Conservation (phyloP, 1,140 invertebrate species). For the Stegodyphus mimosarum region DNA sequence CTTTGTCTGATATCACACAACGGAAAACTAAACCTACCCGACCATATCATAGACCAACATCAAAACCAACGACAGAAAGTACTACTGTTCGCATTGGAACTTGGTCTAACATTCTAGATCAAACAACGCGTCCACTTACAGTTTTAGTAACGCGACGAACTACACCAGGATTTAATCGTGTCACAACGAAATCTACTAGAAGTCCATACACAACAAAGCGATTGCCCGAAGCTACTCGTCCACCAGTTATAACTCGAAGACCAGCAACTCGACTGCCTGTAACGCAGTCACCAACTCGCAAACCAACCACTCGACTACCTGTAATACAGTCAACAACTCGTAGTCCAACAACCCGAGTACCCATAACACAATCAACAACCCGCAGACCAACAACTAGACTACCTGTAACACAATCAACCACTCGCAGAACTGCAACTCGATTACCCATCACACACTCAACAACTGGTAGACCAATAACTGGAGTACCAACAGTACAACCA, state of each 20-base stretch:
- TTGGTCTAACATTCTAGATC: conserved; percentile 46
- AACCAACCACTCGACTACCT: conserved; percentile 6
- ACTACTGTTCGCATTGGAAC: conserved; percentile 17
- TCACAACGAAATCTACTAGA: conserved; percentile 59
- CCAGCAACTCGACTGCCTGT: too few species aligned
- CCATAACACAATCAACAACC: not conserved
- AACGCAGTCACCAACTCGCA: not conserved
- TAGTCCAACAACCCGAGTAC: not conserved
- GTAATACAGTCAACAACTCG: conserved; percentile 42
- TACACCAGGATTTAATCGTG: conserved; percentile 62
- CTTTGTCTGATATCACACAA: not conserved
- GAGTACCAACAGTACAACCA: not conserved
- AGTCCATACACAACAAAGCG: conserved; percentile 63
- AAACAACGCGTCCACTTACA: conserved; percentile 28
- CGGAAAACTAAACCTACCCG: conserved; percentile 64
- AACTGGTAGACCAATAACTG: not conserved
- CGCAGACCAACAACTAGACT: not conserved
- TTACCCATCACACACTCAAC: not conserved
- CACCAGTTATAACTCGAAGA: not conserved
- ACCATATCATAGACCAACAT: conserved; percentile 67
- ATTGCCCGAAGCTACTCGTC: conserved; percentile 62
- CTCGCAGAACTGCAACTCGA: not conserved
- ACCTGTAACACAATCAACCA: not conserved
- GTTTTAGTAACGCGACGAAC: conserved; percentile 8
- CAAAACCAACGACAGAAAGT: not conserved